Evolutionary conservation across 35 echinoderm and acorn worm species (phyloP).

Genomic region (Anneissia japonica): DNA sequence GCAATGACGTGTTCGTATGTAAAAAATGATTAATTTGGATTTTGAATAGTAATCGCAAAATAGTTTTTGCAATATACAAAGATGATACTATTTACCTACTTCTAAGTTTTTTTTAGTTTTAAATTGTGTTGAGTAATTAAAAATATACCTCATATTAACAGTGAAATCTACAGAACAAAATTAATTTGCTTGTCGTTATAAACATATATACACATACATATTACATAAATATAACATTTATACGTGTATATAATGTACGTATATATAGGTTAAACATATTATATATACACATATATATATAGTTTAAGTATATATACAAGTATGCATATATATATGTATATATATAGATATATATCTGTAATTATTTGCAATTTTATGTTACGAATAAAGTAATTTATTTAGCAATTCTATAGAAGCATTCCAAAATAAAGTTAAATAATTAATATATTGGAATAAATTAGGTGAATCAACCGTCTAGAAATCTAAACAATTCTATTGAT

Average conservation of each 20-base stretch:
- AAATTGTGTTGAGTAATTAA: too few species aligned
- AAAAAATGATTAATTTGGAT: too few species aligned
- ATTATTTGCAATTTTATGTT: background rate
- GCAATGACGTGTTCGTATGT: too few species aligned
- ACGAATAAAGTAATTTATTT: background rate
- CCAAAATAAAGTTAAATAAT: background rate
- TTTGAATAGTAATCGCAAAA: too few species aligned
- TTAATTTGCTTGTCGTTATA: too few species aligned
- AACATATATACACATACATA: background rate
- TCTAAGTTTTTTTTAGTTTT: too few species aligned
- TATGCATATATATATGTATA: background rate
- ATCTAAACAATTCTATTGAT: background rate
- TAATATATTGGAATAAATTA: background rate
- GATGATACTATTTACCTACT: too few species aligned
- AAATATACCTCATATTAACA: too few species aligned
- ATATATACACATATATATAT: slow-evolving; percentile 4
- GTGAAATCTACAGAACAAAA: too few species aligned
- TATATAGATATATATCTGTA: background rate
- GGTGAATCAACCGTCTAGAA: background rate
- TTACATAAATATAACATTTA: background rate
- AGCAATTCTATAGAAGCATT: background rate
- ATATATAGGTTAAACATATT: background rate
- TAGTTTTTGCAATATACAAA: too few species aligned
- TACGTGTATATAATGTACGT: background rate
- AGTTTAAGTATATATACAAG: background rate